phyloP scores from a whole-genome alignment of 2,888 invertebrate genomes.

The Xylota sylvarum region DNA sequence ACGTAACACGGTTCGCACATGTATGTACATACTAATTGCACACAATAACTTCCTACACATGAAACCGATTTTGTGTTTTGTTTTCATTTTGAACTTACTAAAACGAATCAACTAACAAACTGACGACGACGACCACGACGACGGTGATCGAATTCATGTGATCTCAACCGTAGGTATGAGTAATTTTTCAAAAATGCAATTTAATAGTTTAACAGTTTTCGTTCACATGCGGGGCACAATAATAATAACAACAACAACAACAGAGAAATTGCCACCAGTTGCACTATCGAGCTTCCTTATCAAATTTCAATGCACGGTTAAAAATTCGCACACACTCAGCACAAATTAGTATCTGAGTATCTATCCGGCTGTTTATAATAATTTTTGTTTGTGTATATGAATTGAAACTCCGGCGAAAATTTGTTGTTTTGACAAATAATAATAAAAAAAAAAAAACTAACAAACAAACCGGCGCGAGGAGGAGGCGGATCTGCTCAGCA shows the following conservation, averaged over 20 bases:
- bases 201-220: constrained; percentile 47
- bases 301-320: constrained; percentile 47
- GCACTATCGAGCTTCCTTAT: constrained; percentile 49
- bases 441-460: constrained; percentile 27
- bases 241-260: background rate
- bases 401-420: constrained; percentile 48
- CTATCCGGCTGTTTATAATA: constrained; percentile 11
- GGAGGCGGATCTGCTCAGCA: background rate
- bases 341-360: constrained; percentile 34
- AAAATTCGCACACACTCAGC: constrained; percentile 51
- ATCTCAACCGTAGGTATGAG: constrained; percentile 60
- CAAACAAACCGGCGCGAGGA: background rate
- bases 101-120: constrained; percentile 34
- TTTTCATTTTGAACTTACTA: constrained; percentile 7
- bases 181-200: constrained; percentile 66
- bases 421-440: constrained; percentile 6
- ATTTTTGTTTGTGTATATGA: constrained; percentile 15
- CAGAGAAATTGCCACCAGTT: constrained; percentile 37
- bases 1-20: constrained; percentile 10
- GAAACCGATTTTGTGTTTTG: constrained; percentile 18
- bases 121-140: background rate
- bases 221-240: constrained; percentile 6
- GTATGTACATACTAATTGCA: constrained; percentile 7
- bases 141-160: constrained; percentile 51
- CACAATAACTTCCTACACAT: constrained; percentile 57